Evolutionary conservation across 2,113 vertebrate species (phyloP), one percentile per base, ranked within the genome.

Genomic region (Smithornis capensis): DNA sequence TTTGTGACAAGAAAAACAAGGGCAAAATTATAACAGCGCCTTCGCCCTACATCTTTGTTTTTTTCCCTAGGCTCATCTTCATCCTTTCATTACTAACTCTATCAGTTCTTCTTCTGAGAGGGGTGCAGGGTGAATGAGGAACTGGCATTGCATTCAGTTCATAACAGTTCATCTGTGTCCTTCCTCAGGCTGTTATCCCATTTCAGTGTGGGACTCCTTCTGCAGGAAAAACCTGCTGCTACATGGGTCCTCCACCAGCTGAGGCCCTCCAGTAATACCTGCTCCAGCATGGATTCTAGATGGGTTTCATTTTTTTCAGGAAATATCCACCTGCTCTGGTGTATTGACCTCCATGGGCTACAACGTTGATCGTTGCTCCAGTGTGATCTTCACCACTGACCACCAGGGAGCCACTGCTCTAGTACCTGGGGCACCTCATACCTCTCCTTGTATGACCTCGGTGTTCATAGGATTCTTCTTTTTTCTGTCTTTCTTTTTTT

Each of bases 81-180:
- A 38, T 2, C 0, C 19, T 28, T 83, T 56, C 4, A 13, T 80
- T 90, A 70, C 38, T 31, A 65, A 52, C 14, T 49, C 12, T 68
- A 9, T n/a, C 11, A 17, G 9, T 9, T 69, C 17, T 3, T 19
- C 10, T 4, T 67, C 37, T 17, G 5, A 0, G 0, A 13, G 16
- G 7, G 18, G 4, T 8, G 1, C 14, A 76, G 12, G 2, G 7
- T 71, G 9, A 24, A 38, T 42, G 8, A 10, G 14, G 16, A 92
- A 62, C 12, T 3, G 18, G 7, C 22, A 44, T 5, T 75, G 14
- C n/a, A 31, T n/a, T 50, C 14, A 27, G 10, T 60, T 83, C 13
- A 25, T 28, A 59, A 10, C 13, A 28, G 28, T 50, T 76, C 0
- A 12, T 33, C 15, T 52, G 29, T 50, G 29, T 42, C 19, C 35